Evolutionary conservation across 2,797 vertebrate genomes (phyloP), one percentile per base, ranked within the genome.

Genomic region (Aldrovandia affinis): DNA sequence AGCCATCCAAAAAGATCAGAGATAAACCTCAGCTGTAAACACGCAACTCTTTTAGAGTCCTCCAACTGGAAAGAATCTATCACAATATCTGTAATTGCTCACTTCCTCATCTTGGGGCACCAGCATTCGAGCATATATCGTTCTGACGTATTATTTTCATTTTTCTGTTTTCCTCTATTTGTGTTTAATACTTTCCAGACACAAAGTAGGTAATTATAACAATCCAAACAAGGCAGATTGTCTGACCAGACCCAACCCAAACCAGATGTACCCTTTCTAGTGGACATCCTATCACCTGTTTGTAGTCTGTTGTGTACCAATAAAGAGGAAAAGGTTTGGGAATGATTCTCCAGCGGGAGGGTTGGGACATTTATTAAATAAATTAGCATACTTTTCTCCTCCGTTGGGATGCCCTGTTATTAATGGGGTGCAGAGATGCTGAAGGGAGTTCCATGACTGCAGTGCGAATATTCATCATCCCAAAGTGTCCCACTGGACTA

Each of bases 231-330:
- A 55, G 81, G 61, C 61, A 84, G 83, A 86, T 88, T 81, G 87
- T 61, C 42, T 85, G 80, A 20, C 42, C 85, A 59, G 30, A 81
- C 79, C 79, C 52, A 88, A 87, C 88, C 65, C 52, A 59, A 81
- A 89, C 80, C 91, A 93, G 88, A 93, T 93, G 90, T 89, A 88
- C 70, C 82, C 83, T 85, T 77, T 86, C 42, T 42, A 85, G 75
- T 65, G 80, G 65, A 87, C 28, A 84, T 87, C 79, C 78, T 81
- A 36, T 83, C 82, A 54, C 87, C 87, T 91, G 86, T 84, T 90
- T 91, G 88, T 81, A 86, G 78, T 88, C 90, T 85, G 88, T 68
- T 87, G 42, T 83, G 78, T 82, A 82, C 33, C n/a, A 59, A 82
- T 30, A 82, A 44, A 75, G 78, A 89, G 86, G 90, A 70, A 89